Conservation (phyloP, 2,888 invertebrate genomes). For the Ditula angustiorana region DNA sequence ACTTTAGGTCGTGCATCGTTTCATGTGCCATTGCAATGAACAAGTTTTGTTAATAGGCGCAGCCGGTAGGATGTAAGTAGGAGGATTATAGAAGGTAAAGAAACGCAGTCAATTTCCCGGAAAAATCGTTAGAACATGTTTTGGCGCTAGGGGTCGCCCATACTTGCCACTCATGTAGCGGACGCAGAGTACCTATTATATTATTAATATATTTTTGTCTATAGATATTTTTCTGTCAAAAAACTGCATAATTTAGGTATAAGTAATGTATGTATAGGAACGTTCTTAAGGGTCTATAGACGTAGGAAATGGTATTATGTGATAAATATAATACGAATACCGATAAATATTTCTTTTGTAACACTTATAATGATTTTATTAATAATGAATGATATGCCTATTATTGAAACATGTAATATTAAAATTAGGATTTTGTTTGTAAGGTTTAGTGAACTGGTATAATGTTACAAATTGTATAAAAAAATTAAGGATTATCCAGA, state of each 20-base stretch:
- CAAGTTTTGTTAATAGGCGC: conserved; percentile 68
- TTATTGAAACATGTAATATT: conserved; percentile 51
- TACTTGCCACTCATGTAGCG: conserved; percentile 67
- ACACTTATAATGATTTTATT: conserved; percentile 43
- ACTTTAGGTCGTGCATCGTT: conserved; percentile 45
- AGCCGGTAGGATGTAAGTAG: conserved; percentile 19
- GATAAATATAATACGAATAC: conserved; percentile 59
- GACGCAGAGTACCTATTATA: conserved; percentile 54
- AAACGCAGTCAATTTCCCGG: conserved; percentile 79
- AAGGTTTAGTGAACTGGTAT: conserved; percentile 58
- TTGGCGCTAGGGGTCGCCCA: conserved; percentile 1
- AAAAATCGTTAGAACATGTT: conserved; percentile 63
- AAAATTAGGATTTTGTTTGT: conserved; percentile 48
- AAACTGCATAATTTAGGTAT: conserved; percentile 79
- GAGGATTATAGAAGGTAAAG: conserved; percentile 36
- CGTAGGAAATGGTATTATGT: conserved; percentile 69
- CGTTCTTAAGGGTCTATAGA: conserved; percentile 53
- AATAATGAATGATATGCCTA: conserved; percentile 44
- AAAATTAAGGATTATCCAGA: conserved; percentile 65
- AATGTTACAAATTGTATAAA: conserved; percentile 63
- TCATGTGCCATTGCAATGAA: conserved; percentile 73
- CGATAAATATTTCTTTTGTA: conserved; percentile 65
- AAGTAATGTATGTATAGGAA: conserved; percentile 60
- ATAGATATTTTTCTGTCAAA: conserved; percentile 73
- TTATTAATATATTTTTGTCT: conserved; percentile 69